Evolutionary conservation across 2,113 vertebrate genomes (phyloP).

Genomic region (Odobenus rosmarus): DNA sequence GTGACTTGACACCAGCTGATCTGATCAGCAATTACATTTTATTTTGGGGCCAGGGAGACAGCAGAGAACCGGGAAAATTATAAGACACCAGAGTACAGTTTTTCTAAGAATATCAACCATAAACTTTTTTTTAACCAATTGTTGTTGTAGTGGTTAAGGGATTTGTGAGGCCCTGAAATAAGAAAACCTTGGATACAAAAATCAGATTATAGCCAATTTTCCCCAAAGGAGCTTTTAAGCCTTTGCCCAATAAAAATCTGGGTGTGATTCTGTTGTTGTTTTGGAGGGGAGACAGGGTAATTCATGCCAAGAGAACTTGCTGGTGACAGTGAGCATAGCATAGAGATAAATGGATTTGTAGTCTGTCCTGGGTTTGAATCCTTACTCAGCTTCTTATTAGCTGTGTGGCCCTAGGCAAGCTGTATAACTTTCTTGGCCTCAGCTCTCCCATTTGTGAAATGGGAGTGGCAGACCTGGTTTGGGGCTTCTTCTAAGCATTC

Average conservation of each 20-base stretch:
- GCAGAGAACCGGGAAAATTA: constrained; percentile 80
- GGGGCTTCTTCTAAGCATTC: not conserved
- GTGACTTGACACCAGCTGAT: constrained; percentile 73
- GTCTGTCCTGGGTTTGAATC: not conserved
- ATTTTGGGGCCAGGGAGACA: constrained; percentile 80
- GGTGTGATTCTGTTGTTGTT: not conserved
- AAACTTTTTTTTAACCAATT: constrained; percentile 68
- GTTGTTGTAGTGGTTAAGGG: constrained; percentile 68
- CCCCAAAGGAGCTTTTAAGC: constrained; percentile 22
- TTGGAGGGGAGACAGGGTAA: not conserved
- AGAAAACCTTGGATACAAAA: constrained; percentile 38
- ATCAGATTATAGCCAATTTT: constrained; percentile 32
- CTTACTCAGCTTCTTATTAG: not conserved
- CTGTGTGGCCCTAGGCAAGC: not conserved
- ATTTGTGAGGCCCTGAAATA: constrained; percentile 66
- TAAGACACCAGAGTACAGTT: constrained; percentile 74
- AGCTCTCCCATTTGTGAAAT: not conserved
- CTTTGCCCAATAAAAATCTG: constrained; percentile 41
- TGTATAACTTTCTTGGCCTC: not conserved
- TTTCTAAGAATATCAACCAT: constrained; percentile 80
- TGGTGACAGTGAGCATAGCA: not conserved
- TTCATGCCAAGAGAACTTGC: not conserved
- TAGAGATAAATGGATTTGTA: not conserved
- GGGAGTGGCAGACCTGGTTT: not conserved
- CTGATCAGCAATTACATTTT: constrained; percentile 82